Evolutionary conservation across 2,797 vertebrate genomes (phyloP), one percentile per base, ranked within the genome.

Genomic region (Anguilla obscura): DNA sequence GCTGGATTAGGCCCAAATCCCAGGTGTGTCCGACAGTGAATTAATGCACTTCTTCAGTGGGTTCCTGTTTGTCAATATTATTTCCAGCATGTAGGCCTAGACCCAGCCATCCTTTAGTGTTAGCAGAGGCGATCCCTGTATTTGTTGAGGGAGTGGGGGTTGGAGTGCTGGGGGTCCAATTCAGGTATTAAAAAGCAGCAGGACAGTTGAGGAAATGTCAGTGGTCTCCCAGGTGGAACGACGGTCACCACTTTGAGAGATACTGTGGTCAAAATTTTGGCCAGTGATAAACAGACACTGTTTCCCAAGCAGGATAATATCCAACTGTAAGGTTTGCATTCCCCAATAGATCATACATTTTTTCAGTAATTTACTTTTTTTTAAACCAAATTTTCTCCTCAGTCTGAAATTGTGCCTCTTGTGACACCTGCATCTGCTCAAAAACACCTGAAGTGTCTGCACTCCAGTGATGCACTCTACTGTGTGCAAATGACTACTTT

Each of bases 1-100:
- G 56, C 52, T 86, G 89, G 86, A 87, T 86, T 87, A 87, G 85
- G 85, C 84, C 69, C 86, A 87, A 87, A 63, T 89, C 89, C 74
- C 84, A 89, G 56, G 84, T 89, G 86, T 89, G 89, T 87, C 89
- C 87, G 86, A 40, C 56, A 87, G 71, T 76, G 24, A 83, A 76
- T 87, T 89, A 89, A 85, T 85, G 87, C 60, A 89, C 86, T 87
- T 40, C 84, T 86, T 56, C 56, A 16, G 83, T 56, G 84, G 85
- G 84, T 87, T 74, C 45, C 60, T 82, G 86, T 54, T 84, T 85
- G 54, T 27, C 87, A 45, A 24, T 86, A 50, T 82, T 89, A 86
- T 89, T 69, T 87, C 89, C 71, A 52, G 60, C 50, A 58, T 84
- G 87, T 86, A 89, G 89, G 48, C 83, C 16, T 86, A 89, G 89